Evolutionary conservation across 1,140 invertebrate species (phyloP), one percentile per base, ranked within the genome.

Genomic region (Ceratina calcarata): DNA sequence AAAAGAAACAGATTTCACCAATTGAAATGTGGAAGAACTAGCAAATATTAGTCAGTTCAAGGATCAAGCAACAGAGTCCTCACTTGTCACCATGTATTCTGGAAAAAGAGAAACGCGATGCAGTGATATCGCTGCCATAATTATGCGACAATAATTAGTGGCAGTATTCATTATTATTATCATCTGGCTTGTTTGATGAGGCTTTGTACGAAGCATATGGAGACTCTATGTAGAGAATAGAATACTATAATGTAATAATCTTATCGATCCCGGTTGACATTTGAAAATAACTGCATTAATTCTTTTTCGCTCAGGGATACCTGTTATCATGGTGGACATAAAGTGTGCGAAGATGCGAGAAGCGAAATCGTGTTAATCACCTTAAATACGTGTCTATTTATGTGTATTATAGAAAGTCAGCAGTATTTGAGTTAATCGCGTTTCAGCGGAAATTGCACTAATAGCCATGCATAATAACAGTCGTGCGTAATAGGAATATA

Each of bases 401-500:
- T 57, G 37, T 45, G 37, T 45, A 45, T 45, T 45, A 80, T 75
- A 80, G 82, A 85, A 81, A 82, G 75, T 73, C 83, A 64, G 62
- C 68, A 72, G 82, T 77, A 85, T 85, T 82, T 85, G 69, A 78
- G 83, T 86, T 86, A 86, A 86, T 86, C 81, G 84, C 84, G 73
- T 86, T 86, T 77, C 72, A 68, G 77, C 67, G 81, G 77, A 86
- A 86, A 86, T 85, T 86, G 84, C 85, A 79, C 72, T 76, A 80
- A 86, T 69, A 81, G 80, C 78, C 81, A 86, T 84, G 81, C 85
- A 80, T 86, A 86, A 86, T 86, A 77, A 81, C 84, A 70, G 80
- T 51, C 81, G 77, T 86, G 85, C 85, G 85, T 86, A 86, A 86
- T 86, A 80, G 85, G 83, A 86, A 86, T 83, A 86, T 86, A 86